Evolutionary conservation across 1,140 invertebrate genomes (phyloP), one percentile per base, ranked within the genome.

Genomic region (Drosophila nigrodunni): DNA sequence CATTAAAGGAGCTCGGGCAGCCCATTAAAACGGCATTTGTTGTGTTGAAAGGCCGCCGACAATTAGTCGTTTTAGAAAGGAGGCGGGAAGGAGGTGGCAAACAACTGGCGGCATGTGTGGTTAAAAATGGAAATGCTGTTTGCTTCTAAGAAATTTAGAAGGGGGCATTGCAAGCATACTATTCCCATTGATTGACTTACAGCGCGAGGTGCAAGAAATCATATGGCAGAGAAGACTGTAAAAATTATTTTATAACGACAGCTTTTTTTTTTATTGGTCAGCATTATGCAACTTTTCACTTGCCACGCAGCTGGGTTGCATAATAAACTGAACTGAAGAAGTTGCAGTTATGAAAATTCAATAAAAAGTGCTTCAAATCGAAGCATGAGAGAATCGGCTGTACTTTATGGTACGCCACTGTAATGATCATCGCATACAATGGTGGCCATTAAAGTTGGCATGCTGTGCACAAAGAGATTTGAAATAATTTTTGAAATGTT

Each of bases 1-100:
- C 61, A 76, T 76, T 72, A 76, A 52, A 61, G 69, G 60, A 70
- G 61, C 43, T 39, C 25, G 54, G 30, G 59, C 54, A 62, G 72
- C 39, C 82, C 58, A 87, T 87, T 87, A 88, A 88, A 74, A 67
- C 83, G 80, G 80, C 77, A 82, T 74, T 76, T 58, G 50, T 64
- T 54, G 65, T 65, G 82, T 82, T 88, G 80, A 82, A 87, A 82
- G 73, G 69, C 74, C 47, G 66, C 30, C 54, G 67, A 77, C 79
- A 86, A 86, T 82, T 82, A 86, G 79, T 69, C 34, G 37, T 15
- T 57, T 67, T 61, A 61, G 49, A 52, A 60, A 47, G 54, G 46
- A 4, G 52, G 15, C 39, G 41, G 37, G 41, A 7, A n/a, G 37
- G n/a, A 50, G 8, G 47, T 18, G 49, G 21, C 30, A 57, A 10